Evolutionary conservation across 2,888 invertebrate genomes (phyloP).

Genomic region (Scrobipalpa costella): DNA sequence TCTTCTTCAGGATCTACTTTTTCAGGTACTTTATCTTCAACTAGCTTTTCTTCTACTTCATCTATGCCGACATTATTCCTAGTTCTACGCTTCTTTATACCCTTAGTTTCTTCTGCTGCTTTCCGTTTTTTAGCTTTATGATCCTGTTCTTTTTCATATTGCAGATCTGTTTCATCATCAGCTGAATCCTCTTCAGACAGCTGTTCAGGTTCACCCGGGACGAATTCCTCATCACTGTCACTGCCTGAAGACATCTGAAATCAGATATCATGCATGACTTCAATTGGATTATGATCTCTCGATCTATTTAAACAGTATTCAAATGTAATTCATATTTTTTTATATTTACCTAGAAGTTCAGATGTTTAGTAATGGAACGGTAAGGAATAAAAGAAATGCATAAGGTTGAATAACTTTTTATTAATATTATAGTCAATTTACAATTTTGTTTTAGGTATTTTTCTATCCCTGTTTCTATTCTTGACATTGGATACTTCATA

Average conservation of each 20-base stretch:
- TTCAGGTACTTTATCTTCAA: constrained; percentile 49
- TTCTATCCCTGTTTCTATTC: constrained; percentile 90
- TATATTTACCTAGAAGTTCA: neutral
- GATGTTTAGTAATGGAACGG: neutral
- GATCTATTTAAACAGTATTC: neutral
- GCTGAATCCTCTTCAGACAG: constrained; percentile 86
- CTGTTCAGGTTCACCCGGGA: constrained; percentile 83
- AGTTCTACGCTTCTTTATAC: constrained; percentile 56
- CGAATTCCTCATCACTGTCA: constrained; percentile 91
- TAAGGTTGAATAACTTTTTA: neutral
- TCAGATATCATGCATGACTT: constrained; percentile 5
- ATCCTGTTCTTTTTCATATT: constrained; percentile 75
- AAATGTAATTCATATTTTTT: neutral
- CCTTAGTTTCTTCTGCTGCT: constrained; percentile 43
- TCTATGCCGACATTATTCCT: constrained; percentile 41
- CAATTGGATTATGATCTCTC: too few species aligned
- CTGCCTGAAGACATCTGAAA: constrained; percentile 83
- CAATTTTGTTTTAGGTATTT: constrained; percentile 50
- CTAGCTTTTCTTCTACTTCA: constrained; percentile 39
- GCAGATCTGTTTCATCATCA: constrained; percentile 81
- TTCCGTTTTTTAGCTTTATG: constrained; percentile 63
- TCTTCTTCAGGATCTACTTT: constrained; percentile 80
- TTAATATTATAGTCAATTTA: neutral
- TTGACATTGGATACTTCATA: constrained; percentile 95
- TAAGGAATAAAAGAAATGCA: neutral